These are phyloP conservation scores for Amblyraja radiata DNA, from an alignment of 2,797 vertebrate genomes.

Conservation along the genomic window DNA sequence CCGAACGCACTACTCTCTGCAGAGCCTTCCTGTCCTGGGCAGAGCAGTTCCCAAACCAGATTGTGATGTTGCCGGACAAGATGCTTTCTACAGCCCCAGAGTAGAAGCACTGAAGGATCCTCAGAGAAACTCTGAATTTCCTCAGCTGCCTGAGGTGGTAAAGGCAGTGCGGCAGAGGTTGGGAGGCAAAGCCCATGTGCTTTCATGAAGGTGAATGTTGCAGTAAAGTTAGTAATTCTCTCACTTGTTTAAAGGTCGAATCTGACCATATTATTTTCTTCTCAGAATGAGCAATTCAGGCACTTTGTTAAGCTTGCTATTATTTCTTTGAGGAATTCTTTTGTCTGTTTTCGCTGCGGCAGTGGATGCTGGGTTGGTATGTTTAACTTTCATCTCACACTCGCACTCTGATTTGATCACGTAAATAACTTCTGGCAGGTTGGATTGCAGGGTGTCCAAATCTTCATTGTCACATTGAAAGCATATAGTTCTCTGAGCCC, in stretches of 20 bases:
- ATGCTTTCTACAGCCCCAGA: too few relatives aligned
- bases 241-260: background rate
- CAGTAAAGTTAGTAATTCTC: background rate
- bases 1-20: too few relatives aligned
- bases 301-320: background rate
- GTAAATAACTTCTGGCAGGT: conserved; percentile 7
- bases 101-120: too few relatives aligned
- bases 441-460: conserved; percentile 1
- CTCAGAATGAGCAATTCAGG: conserved; percentile 3
- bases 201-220: background rate
- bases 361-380: background rate
- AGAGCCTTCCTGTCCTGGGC: too few relatives aligned
- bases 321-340: conserved; percentile 30
- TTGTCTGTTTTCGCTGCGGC: background rate
- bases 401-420: background rate
- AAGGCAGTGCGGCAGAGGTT: too few relatives aligned
- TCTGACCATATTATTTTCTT: background rate
- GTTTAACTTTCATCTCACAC: background rate
- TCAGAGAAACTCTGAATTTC: too few relatives aligned
- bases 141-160: too few relatives aligned
- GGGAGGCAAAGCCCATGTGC: background rate
- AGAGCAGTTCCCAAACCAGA: too few relatives aligned
- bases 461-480: background rate
- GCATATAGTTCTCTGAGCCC: background rate
- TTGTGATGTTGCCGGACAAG: too few relatives aligned